These are phyloP conservation scores for Nesidiocoris tenuis DNA, from an alignment of 2,888 invertebrate genomes.

Conservation along the genomic window DNA sequence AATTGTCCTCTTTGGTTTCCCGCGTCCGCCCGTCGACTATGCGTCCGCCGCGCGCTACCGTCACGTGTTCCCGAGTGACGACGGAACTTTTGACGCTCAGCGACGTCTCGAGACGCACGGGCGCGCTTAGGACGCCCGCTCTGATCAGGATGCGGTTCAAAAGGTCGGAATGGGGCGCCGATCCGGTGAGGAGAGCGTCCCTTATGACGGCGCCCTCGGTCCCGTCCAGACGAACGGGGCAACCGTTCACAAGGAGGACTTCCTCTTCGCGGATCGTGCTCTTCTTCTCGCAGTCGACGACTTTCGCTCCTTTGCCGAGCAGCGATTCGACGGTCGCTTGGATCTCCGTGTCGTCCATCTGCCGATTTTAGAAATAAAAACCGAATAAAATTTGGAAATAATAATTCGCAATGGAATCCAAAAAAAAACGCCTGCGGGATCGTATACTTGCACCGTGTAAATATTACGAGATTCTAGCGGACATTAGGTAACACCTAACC, in stretches of 20 bases:
- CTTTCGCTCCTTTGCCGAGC: constrained; percentile 68
- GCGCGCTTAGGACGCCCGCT: constrained; percentile 58
- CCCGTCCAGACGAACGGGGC: constrained; percentile 67
- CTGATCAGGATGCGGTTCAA: constrained; percentile 65
- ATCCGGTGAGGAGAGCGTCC: constrained; percentile 66
- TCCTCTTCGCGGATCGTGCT: constrained; percentile 71
- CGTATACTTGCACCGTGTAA: not conserved
- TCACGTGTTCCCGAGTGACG: constrained; percentile 69
- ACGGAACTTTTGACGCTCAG: constrained; percentile 70
- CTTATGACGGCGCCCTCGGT: constrained; percentile 68
- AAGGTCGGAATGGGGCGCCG: constrained; percentile 70
- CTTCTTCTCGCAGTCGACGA: constrained; percentile 71
- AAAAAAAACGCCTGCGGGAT: not conserved
- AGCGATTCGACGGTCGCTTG: constrained; percentile 73
- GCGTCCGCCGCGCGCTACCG: constrained; percentile 65
- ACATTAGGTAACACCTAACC: too few species aligned
- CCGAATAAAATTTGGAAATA: not conserved
- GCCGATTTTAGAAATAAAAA: not conserved
- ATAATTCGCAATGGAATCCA: not conserved
- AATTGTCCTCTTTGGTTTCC: constrained; percentile 71
- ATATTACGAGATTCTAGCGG: not conserved
- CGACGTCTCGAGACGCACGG: constrained; percentile 69
- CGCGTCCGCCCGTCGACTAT: constrained; percentile 69
- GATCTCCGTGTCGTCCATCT: constrained; percentile 70
- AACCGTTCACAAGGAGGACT: constrained; percentile 69